Percentiles rank a stretch among this genome's conserved stretches.
phyloP scores from a whole-genome alignment of 2,113 vertebrate genomes.

The Myxocyprinus asiaticus region DNA sequence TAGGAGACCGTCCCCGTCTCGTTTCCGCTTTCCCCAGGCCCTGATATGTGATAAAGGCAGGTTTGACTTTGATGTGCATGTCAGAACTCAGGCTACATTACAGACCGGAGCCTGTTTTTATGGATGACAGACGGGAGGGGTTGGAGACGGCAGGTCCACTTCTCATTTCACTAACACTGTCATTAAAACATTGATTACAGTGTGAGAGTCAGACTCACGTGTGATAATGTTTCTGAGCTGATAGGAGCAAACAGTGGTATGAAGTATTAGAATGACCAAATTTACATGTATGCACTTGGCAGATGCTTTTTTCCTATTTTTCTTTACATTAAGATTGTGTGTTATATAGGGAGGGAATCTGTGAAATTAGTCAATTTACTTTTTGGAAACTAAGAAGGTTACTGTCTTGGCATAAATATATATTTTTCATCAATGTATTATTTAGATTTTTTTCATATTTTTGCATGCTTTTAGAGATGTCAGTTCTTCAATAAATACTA shows the following conservation, averaged over 20 bases:
- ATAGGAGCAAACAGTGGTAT: background rate
- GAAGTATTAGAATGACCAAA: too few relatives aligned
- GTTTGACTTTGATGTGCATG: slow-evolving; percentile 56
- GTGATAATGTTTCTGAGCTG: background rate
- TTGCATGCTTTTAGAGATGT: too few relatives aligned
- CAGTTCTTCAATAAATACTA: too few relatives aligned
- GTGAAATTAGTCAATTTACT: too few relatives aligned
- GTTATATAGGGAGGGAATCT: too few relatives aligned
- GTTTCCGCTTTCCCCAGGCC: slow-evolving; percentile 44
- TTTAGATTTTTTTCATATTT: too few relatives aligned
- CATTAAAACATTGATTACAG: slow-evolving; percentile 51
- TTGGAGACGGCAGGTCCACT: slow-evolving; percentile 53
- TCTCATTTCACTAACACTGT: slow-evolving; percentile 19
- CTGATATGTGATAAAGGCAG: slow-evolving; percentile 53
- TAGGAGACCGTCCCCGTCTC: slow-evolving; percentile 31
- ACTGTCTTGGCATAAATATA: too few relatives aligned
- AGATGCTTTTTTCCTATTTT: too few relatives aligned
- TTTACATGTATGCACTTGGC: too few relatives aligned
- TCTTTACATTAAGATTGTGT: too few relatives aligned
- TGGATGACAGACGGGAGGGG: slow-evolving; percentile 55
- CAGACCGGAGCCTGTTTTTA: slow-evolving; percentile 57
- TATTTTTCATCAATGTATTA: too few relatives aligned
- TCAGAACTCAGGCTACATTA: slow-evolving; percentile 29
- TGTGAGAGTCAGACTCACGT: background rate
- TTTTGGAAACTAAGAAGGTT: too few relatives aligned